These are phyloP conservation scores for Perognathus longimembris DNA, from an alignment of 2,113 vertebrate genomes.

Conservation along the genomic window DNA sequence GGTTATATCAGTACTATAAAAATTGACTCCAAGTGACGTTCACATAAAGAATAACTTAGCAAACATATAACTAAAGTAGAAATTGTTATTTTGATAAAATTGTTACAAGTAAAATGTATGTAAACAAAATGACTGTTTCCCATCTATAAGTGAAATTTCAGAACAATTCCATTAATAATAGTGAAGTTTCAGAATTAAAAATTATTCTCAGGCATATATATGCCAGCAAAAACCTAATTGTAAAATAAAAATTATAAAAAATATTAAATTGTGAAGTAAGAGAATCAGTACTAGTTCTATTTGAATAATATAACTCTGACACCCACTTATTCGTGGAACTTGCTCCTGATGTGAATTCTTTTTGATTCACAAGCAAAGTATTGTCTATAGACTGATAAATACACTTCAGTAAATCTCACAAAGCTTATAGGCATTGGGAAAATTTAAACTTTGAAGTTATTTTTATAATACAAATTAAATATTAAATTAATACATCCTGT, in stretches of 20 bases:
- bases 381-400: not conserved
- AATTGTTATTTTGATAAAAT: not conserved
- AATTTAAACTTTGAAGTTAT: not conserved
- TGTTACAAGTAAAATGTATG: not conserved
- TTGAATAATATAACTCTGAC: not conserved
- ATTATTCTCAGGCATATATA: not conserved
- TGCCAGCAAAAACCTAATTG: not conserved
- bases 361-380: constrained; percentile 1
- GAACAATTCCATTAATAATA: not conserved
- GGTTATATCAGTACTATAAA: not conserved
- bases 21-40: constrained; percentile 18
- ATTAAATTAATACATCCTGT: not conserved
- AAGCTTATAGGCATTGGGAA: not conserved
- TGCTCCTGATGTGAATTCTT: constrained; percentile 13
- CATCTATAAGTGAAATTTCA: not conserved
- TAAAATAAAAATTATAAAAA: constrained; percentile 48
- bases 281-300: not conserved
- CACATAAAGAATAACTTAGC: not conserved
- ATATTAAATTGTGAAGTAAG: not conserved
- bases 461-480: not conserved
- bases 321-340: not conserved
- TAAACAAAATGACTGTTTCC: not conserved
- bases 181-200: not conserved
- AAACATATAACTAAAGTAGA: not conserved
- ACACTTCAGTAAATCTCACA: not conserved